Base-by-base conservation (phyloP, 2,113 vertebrate species). In the Neotragus moschatus region DNA sequence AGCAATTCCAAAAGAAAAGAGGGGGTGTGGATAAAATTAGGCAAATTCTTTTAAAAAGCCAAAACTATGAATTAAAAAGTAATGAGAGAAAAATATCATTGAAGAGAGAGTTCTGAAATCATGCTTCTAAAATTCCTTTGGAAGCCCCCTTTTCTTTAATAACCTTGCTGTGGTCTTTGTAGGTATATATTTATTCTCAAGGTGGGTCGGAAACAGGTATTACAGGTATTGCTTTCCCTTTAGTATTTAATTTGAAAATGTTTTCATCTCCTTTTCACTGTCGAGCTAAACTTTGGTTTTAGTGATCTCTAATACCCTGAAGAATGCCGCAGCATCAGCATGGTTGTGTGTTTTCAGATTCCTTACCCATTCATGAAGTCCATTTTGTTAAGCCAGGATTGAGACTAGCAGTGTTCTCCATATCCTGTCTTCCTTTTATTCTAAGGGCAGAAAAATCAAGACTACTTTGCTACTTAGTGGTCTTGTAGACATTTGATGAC, bases 221-320 rank as follows among this genome's bases (percentile, higher is more conserved):
- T 80, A 23, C 56, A 58, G 56, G 56, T 73, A 63, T 16, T 75
- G 21, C 28, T 79, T 94, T 33, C 11, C 93, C 94, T 45, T 89
- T 63, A 79, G 36, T 94, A 84, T 86, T 66, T 81, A 33, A 95
- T 80, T 77, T 93, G 75, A 82, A 95, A 90, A 60, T 58, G 12
- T 97, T 96, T 92, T 63, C 55, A 51, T 92, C 58, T 36, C 19
- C 49, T 85, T 92, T 89, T 80, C 84, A 88, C 28, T 81, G 70
- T 26, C 61, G 93, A 84, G 63, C 77, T 86, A 79, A 77, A n/a
- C 91, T 91, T 94, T 94, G 45, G 77, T 87, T 96, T 94, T 84
- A 88, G 88, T 95, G 93, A 49, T 97, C 51, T 43, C 33, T 51
- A 49, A 39, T 53, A 47, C 33, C n/a, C 55, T 15, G 25, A 96